These are phyloP conservation scores for Eonycteris spelaea DNA, from an alignment of 2,113 vertebrate genomes.

Conservation along the genomic window DNA sequence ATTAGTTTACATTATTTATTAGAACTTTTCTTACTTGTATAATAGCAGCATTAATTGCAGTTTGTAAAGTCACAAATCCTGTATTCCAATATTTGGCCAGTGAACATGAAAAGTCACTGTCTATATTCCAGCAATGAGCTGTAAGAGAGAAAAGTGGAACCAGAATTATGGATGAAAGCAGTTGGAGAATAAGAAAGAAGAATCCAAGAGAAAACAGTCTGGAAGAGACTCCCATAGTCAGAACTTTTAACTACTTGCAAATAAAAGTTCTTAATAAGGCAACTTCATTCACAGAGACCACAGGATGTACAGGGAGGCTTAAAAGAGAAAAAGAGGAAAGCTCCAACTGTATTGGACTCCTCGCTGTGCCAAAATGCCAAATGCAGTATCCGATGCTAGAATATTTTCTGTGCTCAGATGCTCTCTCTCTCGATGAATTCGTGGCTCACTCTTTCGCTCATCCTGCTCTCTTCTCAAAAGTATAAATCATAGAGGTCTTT, in stretches of 20 bases:
- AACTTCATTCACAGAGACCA: neutral
- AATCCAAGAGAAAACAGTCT: neutral
- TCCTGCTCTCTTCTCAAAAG: neutral
- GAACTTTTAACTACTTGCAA: neutral
- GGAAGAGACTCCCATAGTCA: neutral
- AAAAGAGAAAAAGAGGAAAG: neutral
- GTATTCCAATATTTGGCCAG: slow-evolving; percentile 64
- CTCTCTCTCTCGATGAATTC: neutral
- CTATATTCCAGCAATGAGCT: neutral
- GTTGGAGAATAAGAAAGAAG: neutral
- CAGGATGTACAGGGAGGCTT: neutral
- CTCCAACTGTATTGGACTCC: neutral
- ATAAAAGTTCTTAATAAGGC: neutral
- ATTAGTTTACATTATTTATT: neutral
- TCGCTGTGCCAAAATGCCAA: neutral
- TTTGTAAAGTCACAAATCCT: slow-evolving; percentile 81
- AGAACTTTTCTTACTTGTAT: slow-evolving; percentile 79
- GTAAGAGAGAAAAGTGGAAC: neutral
- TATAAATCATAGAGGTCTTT: neutral
- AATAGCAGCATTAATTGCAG: slow-evolving; percentile 81
- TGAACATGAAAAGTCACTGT: neutral
- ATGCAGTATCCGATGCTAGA: no score
- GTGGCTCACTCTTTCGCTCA: neutral
- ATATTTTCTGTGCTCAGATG: neutral
- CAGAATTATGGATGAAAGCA: neutral